A percentile compares a stretch with the other conserved stretches of the same genome.
These are phyloP conservation scores for Aythya baeri DNA, from an alignment of 2,113 vertebrate genomes.

Conservation along the genomic window DNA sequence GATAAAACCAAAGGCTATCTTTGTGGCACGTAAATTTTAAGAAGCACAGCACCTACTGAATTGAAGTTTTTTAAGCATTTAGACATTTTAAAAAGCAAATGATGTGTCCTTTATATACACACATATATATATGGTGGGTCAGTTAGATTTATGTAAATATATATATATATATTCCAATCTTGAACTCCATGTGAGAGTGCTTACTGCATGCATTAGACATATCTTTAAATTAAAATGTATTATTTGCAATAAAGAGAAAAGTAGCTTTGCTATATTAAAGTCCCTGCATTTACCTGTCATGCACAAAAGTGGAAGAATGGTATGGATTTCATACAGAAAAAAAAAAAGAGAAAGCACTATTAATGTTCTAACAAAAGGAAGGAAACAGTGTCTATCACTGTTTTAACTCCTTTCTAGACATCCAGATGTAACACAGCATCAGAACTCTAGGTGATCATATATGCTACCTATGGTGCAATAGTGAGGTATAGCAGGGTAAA, in stretches of 20 bases:
- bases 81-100: background rate
- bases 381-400: background rate
- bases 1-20: background rate
- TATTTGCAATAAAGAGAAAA: background rate
- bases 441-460: background rate
- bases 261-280: background rate
- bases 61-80: background rate
- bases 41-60: background rate
- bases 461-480: background rate
- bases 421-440: background rate
- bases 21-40: background rate
- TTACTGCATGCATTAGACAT: background rate
- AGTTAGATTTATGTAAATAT: background rate
- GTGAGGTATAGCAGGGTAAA: background rate
- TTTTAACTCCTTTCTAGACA: background rate
- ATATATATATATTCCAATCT: background rate
- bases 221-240: background rate
- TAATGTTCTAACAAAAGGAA: background rate
- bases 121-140: rapidly evolving
- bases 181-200: background rate
- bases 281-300: background rate
- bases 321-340: background rate
- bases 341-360: background rate
- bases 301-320: background rate
- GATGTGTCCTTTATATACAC: background rate